Evolutionary conservation across 92 coral and sea anemone genomes (phyloP).

Genomic region (Virgularia gustaviana): DNA sequence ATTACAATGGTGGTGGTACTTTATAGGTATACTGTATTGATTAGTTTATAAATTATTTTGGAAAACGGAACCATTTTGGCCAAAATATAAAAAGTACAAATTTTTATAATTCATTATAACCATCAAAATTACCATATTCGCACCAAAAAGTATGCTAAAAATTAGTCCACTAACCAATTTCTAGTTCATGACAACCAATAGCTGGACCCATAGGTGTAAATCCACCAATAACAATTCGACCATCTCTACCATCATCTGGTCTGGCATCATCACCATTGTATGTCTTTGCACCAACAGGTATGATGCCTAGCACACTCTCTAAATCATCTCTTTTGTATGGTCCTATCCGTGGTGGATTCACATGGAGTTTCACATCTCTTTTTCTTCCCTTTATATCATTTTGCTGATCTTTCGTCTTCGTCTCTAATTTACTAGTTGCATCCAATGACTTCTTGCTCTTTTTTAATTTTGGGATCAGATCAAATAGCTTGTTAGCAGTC

Average conservation of each 20-base stretch:
- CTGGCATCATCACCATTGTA: constrained; percentile 34
- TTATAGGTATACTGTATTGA: no score
- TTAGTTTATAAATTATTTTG: no score
- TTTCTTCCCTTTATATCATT: constrained; percentile 47
- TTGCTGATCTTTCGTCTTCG: not conserved
- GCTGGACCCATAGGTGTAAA: constrained; percentile 97
- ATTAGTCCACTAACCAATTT: constrained; percentile 66
- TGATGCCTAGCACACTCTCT: constrained; percentile 85
- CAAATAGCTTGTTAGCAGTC: constrained; percentile 72
- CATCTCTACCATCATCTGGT: constrained; percentile 63
- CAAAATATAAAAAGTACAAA: no score
- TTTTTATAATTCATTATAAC: no score
- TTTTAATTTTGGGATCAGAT: constrained; percentile 66
- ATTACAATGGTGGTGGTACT: no score
- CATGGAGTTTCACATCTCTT: constrained; percentile 76
- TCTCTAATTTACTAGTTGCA: constrained; percentile 26
- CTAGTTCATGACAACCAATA: constrained; percentile 73
- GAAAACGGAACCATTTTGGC: no score
- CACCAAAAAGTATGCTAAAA: no score
- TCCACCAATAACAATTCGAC: constrained; percentile 77
- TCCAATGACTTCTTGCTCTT: constrained; percentile 64
- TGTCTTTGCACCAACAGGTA: constrained; percentile 80
- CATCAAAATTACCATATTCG: no score
- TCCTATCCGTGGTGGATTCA: constrained; percentile 74
- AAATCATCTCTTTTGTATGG: constrained; percentile 74